Conservation (phyloP, 1,140 invertebrate species). For the Trachelipus rathkii region DNA sequence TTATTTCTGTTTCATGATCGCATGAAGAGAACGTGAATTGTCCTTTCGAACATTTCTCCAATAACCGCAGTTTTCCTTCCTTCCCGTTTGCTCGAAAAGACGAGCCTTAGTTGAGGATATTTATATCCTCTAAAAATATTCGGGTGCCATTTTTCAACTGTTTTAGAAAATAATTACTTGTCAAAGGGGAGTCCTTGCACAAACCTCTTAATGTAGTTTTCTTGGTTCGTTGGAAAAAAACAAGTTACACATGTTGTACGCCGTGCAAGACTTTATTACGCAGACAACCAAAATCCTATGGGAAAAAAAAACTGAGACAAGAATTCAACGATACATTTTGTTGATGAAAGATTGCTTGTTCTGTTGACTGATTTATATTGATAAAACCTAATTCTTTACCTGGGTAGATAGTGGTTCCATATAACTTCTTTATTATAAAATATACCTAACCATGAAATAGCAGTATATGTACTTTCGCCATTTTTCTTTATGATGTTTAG, state of each 20-base stretch:
- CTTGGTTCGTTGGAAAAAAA: conserved; percentile 21
- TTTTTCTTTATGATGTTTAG: conserved; percentile 6
- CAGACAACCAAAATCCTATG: conserved; percentile 23
- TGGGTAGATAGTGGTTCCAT: conserved; percentile 30
- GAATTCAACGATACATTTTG: conserved; percentile 31
- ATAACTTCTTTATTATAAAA: conserved; percentile 25
- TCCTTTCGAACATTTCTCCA: too few species aligned
- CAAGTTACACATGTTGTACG: conserved; percentile 38
- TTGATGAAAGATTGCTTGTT: conserved; percentile 29
- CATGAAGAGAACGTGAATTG: neutral
- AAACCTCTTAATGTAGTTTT: conserved; percentile 35
- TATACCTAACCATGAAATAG: conserved; percentile 38
- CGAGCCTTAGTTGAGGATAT: too few species aligned
- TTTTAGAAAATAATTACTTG: conserved; percentile 18
- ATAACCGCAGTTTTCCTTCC: too few species aligned
- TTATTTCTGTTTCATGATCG: neutral
- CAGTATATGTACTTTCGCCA: conserved; percentile 29
- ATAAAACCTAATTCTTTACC: conserved; percentile 17
- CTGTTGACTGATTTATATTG: conserved; percentile 12
- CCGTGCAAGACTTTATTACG: conserved; percentile 37
- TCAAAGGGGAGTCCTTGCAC: conserved; percentile 36
- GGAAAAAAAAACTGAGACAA: conserved; percentile 34
- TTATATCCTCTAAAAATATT: too few species aligned
- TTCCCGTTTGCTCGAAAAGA: too few species aligned
- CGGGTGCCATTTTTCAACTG: too few species aligned